phyloP scores from a whole-genome alignment of 2,113 vertebrate species.

The Leucosticte australis region DNA sequence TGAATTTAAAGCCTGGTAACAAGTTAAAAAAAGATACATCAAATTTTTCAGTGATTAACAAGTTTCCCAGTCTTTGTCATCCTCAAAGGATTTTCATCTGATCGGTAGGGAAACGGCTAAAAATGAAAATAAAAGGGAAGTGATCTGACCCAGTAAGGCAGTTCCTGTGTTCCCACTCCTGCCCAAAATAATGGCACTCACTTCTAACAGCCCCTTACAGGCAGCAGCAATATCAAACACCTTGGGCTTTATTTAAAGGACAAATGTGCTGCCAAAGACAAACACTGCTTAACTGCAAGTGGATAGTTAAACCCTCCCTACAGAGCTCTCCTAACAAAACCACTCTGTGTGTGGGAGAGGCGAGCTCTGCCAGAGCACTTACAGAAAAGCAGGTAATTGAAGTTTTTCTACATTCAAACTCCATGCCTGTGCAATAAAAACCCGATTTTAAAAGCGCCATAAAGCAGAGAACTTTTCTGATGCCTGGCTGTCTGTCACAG shows the following conservation, averaged over 20 bases:
- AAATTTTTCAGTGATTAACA: neutral
- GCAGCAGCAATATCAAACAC: neutral
- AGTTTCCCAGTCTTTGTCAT: neutral
- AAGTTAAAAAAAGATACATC: neutral
- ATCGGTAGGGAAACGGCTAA: neutral
- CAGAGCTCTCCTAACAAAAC: conserved; percentile 18
- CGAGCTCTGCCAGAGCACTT: neutral
- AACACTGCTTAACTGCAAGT: neutral
- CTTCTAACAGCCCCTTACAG: neutral
- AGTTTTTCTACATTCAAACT: conserved; percentile 4
- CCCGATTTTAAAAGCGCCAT: neutral
- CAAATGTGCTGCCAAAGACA: neutral
- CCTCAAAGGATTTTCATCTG: conserved; percentile 8
- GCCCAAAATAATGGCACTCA: neutral
- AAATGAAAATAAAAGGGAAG: conserved; percentile 25
- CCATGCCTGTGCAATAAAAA: neutral
- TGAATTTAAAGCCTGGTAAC: conserved; percentile 33
- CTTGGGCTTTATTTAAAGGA: neutral
- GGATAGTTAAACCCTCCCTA: conserved; percentile 13
- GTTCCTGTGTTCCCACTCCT: neutral
- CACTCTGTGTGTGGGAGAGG: conserved; percentile 4
- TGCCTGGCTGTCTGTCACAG: neutral
- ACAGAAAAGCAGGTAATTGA: conserved; percentile 19
- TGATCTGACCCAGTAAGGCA: neutral
- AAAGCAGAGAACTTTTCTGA: neutral